Conservation (phyloP, 1,140 invertebrate genomes). For the Drosophila willistoni region DNA sequence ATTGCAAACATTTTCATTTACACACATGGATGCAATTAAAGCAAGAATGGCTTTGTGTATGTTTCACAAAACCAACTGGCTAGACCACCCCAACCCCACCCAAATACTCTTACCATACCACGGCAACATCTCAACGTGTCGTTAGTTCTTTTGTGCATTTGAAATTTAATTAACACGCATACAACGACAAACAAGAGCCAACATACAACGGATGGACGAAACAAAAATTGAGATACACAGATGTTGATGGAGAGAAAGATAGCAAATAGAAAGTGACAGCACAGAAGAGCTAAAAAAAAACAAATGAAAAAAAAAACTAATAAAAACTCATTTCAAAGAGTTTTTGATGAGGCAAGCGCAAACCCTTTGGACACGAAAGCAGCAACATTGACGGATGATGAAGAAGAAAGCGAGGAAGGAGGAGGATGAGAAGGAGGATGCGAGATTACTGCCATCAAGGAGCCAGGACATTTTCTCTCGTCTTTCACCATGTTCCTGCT, state of each 20-base stretch:
- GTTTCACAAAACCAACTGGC: constrained; percentile 31
- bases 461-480: constrained; percentile 45
- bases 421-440: background rate
- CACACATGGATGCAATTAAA: constrained; percentile 80
- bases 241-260: constrained; percentile 31
- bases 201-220: background rate
- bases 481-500: constrained; percentile 49
- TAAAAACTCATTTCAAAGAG: constrained; percentile 76
- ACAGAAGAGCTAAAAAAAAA: constrained; percentile 30
- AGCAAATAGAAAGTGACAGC: constrained; percentile 55
- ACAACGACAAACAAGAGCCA: constrained; percentile 24
- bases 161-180: constrained; percentile 78
- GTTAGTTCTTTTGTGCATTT: constrained; percentile 76
- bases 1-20: constrained; percentile 69
- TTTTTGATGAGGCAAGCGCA: constrained; percentile 64
- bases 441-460: constrained; percentile 5
- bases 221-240: constrained; percentile 8
- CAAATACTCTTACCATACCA: background rate
- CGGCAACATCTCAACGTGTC: constrained; percentile 43
- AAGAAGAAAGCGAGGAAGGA: background rate
- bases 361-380: constrained; percentile 20
- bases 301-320: constrained; percentile 70
- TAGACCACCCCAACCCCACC: background rate
- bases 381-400: background rate
- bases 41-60: constrained; percentile 51